These are phyloP conservation scores for Diphyllodes magnificus DNA, from an alignment of 2,113 vertebrate species.

Conservation along the genomic window DNA sequence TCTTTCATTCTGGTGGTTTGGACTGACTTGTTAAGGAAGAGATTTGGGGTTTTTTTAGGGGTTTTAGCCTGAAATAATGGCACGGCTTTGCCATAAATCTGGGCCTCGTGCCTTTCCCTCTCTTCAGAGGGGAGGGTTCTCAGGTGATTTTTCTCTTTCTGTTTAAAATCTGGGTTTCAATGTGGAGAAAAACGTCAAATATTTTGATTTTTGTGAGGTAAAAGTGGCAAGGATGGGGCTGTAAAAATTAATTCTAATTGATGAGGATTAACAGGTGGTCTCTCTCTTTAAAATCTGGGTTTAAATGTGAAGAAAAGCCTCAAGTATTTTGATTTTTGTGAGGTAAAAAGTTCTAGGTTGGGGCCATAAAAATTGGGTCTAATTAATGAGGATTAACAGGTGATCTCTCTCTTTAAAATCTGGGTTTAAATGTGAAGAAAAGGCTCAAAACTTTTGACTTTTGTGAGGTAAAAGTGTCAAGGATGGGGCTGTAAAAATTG, in stretches of 20 bases:
- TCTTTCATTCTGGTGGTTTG: rapidly evolving
- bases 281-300: background rate
- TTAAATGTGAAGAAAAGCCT: background rate
- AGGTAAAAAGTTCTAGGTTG: too few relatives aligned
- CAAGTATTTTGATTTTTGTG: too few relatives aligned
- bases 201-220: background rate
- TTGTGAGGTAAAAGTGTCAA: too few relatives aligned
- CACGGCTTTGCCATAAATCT: background rate
- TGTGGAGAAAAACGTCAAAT: background rate
- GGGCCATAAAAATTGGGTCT: too few relatives aligned
- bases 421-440: too few relatives aligned
- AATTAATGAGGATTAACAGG: too few relatives aligned
- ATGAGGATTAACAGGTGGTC: background rate
- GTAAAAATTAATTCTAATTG: background rate
- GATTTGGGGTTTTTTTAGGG: background rate
- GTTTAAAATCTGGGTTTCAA: background rate
- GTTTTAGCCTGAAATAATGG: background rate
- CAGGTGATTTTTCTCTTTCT: background rate
- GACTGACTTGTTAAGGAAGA: background rate
- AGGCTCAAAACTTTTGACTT: too few relatives aligned
- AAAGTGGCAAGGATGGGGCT: background rate
- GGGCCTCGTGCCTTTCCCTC: background rate
- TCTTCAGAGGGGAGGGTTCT: background rate
- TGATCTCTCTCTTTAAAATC: too few relatives aligned
- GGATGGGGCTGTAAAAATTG: too few relatives aligned